phyloP scores from a whole-genome alignment of 2,113 vertebrate species.

The Atlantisia rogersi region DNA sequence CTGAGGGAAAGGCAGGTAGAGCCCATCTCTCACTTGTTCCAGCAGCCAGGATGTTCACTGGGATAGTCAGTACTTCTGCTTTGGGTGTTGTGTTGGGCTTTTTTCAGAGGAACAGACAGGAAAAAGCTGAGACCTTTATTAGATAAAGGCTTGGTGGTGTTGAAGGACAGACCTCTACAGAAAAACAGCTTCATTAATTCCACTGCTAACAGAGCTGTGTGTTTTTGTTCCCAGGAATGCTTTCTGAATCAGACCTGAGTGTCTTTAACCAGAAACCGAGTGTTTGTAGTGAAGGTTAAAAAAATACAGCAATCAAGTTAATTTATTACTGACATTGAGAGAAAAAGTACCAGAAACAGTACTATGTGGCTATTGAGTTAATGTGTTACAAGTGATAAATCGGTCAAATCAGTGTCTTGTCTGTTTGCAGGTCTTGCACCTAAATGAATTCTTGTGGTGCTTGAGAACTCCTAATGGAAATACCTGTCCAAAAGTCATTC shows the following conservation, averaged over 20 bases:
- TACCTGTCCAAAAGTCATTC: background rate
- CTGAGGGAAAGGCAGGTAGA: background rate
- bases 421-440: background rate
- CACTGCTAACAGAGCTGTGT: background rate
- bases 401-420: background rate
- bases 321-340: background rate
- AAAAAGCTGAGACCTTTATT: background rate
- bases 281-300: background rate
- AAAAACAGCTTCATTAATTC: background rate
- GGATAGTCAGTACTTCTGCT: background rate
- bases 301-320: background rate
- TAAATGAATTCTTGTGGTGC: background rate
- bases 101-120: background rate
- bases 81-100: background rate
- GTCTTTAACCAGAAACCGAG: background rate
- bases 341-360: background rate
- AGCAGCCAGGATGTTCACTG: background rate
- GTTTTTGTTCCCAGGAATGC: background rate
- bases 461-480: background rate
- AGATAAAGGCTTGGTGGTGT: background rate
- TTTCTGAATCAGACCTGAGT: background rate
- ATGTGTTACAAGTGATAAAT: background rate
- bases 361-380: background rate
- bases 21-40: rapidly evolving
- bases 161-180: background rate